Conservation (phyloP, 1,140 invertebrate species). For the Acromyrmex echinatior region DNA sequence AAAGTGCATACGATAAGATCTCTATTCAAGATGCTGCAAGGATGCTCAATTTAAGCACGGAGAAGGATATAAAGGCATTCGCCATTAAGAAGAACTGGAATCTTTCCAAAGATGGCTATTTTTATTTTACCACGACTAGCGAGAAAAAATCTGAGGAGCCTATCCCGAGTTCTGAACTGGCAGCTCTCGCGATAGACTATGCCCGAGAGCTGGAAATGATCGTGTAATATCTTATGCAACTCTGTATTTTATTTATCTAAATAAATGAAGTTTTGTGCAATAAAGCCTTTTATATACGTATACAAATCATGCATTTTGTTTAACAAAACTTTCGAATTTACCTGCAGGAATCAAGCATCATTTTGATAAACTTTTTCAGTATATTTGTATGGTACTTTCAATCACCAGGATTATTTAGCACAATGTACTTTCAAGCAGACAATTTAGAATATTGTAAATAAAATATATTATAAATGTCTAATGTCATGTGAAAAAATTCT, state of each 20-base stretch:
- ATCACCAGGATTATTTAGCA: neutral
- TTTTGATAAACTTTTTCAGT: neutral
- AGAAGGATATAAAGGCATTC: constrained; percentile 93
- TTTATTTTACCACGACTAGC: constrained; percentile 91
- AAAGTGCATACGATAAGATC: constrained; percentile 98
- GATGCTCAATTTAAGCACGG: constrained; percentile 95
- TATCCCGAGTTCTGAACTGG: constrained; percentile 95
- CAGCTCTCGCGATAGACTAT: constrained; percentile 98
- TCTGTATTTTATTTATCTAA: constrained; percentile 65
- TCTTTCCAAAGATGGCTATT: constrained; percentile 92
- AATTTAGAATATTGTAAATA: no score
- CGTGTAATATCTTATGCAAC: constrained; percentile 89
- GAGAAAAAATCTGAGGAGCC: constrained; percentile 93
- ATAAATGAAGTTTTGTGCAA: constrained; percentile 51
- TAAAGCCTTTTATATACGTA: neutral
- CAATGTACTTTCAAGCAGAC: no score
- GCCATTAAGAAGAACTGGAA: constrained; percentile 94
- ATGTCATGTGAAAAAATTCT: no score
- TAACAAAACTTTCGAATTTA: neutral
- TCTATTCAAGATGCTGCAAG: constrained; percentile 94
- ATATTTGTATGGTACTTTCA: neutral
- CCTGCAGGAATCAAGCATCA: neutral
- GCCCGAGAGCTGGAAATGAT: constrained; percentile 99
- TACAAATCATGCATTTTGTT: neutral
- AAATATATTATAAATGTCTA: no score